Conservation (phyloP, 2,888 invertebrate species). For the Acholoe squamosa region DNA sequence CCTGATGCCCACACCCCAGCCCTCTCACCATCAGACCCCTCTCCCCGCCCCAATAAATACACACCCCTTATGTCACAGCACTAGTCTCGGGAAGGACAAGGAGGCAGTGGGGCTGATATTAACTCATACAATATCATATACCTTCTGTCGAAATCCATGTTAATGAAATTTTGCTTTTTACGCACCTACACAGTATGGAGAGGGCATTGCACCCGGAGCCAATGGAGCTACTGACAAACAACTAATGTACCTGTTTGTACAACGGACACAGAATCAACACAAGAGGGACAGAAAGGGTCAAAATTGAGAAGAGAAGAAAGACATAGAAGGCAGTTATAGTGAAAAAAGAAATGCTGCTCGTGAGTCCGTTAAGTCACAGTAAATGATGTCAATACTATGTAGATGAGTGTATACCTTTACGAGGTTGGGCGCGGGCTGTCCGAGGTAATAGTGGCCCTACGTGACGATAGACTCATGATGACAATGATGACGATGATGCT, state of each 20-base stretch:
- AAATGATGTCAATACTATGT: constrained; percentile 59
- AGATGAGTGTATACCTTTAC: constrained; percentile 37
- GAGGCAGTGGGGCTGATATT: too few species aligned
- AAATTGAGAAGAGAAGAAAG: neutral
- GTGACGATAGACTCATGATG: neutral
- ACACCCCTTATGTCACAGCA: neutral
- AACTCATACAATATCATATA: too few species aligned
- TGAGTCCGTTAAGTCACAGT: constrained; percentile 45
- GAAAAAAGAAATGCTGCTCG: neutral
- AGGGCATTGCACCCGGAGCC: neutral
- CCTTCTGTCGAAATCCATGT: too few species aligned
- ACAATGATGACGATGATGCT: neutral
- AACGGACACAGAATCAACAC: neutral
- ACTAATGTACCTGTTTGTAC: neutral
- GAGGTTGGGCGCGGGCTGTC: constrained; percentile 8
- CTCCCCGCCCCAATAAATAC: neutral
- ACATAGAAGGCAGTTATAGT: neutral
- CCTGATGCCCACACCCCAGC: neutral
- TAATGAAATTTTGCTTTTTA: too few species aligned
- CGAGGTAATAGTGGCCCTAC: neutral
- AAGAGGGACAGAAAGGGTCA: neutral
- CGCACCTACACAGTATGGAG: neutral
- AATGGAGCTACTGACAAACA: neutral
- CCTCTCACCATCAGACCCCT: neutral
- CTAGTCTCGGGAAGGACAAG: too few species aligned